These are phyloP conservation scores for Irena cyanogastra DNA, from an alignment of 2,113 vertebrate species.

Conservation along the genomic window DNA sequence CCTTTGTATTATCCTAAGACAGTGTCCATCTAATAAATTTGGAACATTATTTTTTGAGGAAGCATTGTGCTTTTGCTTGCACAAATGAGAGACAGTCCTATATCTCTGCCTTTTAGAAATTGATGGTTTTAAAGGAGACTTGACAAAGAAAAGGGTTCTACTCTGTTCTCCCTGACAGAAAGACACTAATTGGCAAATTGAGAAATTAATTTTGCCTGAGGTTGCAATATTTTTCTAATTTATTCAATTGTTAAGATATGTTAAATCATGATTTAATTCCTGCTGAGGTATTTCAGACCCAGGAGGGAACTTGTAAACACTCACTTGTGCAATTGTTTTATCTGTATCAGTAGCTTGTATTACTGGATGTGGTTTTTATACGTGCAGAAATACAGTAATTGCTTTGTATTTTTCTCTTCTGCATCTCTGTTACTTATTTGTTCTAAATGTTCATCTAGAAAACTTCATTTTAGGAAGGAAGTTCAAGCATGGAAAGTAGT, in stretches of 20 bases:
- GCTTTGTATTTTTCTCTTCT: neutral
- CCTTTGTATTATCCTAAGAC: neutral
- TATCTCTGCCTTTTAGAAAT: neutral
- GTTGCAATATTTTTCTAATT: slow-evolving; percentile 11
- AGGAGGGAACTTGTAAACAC: neutral
- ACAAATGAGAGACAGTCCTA: neutral
- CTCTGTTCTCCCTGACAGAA: neutral
- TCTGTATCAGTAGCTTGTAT: neutral
- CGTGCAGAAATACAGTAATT: neutral
- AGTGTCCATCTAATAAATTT: neutral
- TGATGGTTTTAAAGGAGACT: neutral
- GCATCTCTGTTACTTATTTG: neutral
- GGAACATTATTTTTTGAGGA: neutral
- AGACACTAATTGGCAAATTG: neutral
- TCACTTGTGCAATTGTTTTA: neutral
- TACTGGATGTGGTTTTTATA: neutral
- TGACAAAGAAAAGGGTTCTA: neutral
- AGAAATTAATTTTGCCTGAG: neutral
- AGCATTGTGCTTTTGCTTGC: neutral
- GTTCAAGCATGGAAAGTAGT: slow-evolving; percentile 30
- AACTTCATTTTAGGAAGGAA: slow-evolving; percentile 30
- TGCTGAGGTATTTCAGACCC: slow-evolving; percentile 13
- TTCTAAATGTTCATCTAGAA: neutral
- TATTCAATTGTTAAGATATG: neutral
- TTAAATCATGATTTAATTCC: slow-evolving; percentile 26